These are phyloP conservation scores for Phortica okadai DNA, from an alignment of 2,888 invertebrate species.

Conservation along the genomic window DNA sequence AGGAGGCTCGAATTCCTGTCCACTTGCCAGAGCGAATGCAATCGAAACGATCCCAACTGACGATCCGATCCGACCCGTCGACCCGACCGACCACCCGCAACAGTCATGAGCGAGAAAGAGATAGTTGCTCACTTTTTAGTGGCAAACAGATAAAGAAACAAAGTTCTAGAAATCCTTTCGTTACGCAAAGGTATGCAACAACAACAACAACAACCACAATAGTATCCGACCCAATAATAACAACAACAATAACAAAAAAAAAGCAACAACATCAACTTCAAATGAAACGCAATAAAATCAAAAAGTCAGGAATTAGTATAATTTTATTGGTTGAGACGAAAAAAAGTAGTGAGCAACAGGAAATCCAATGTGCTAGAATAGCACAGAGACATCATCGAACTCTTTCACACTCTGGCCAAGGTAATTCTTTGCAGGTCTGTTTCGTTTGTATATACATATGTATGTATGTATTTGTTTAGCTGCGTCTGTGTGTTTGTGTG, in stretches of 20 bases:
- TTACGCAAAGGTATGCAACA: conserved; percentile 31
- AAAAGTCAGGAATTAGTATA: conserved; percentile 72
- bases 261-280: conserved; percentile 44
- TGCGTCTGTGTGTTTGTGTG: conserved; percentile 6
- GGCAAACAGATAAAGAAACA: conserved; percentile 8
- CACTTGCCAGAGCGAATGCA: neutral
- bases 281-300: conserved; percentile 59
- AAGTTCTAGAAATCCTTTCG: conserved; percentile 25
- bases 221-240: conserved; percentile 34
- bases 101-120: conserved; percentile 35
- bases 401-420: conserved; percentile 39
- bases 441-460: neutral
- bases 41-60: conserved; percentile 21
- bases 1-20: conserved; percentile 50
- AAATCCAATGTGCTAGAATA: conserved; percentile 42
- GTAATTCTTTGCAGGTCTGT: conserved; percentile 44
- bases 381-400: conserved; percentile 30
- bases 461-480: neutral
- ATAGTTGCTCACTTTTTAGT: conserved; percentile 7
- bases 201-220: conserved; percentile 45
- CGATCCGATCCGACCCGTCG: conserved; percentile 22
- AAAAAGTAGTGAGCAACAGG: conserved; percentile 51
- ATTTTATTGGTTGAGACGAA: conserved; percentile 67
- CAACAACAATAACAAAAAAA: conserved; percentile 36
- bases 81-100: conserved; percentile 39